These are phyloP conservation scores for Romanogobio albipinnatus DNA, from an alignment of 2,113 vertebrate genomes.

Conservation along the genomic window DNA sequence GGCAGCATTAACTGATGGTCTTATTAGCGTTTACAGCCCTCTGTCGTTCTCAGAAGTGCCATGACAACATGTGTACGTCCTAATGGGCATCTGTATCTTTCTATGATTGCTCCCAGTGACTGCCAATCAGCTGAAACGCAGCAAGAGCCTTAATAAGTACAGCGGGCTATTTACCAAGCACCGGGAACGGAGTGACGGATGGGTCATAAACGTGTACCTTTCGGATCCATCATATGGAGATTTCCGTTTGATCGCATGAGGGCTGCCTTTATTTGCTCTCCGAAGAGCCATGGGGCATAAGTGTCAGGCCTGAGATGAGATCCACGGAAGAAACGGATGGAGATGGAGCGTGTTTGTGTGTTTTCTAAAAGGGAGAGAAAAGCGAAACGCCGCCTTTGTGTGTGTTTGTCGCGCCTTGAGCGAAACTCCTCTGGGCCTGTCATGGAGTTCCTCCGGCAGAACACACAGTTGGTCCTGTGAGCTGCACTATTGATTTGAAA, in stretches of 20 bases:
- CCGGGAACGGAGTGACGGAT: constrained; percentile 36
- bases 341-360: not conserved
- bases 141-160: constrained; percentile 52
- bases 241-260: not conserved
- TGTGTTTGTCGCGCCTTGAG: constrained; percentile 78
- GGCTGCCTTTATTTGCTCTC: constrained; percentile 19
- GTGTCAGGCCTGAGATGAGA: not conserved
- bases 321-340: not conserved
- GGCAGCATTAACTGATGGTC: constrained; percentile 49
- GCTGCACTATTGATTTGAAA: constrained; percentile 86
- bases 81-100: constrained; percentile 47
- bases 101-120: constrained; percentile 43
- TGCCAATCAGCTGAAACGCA: constrained; percentile 52
- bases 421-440: constrained; percentile 80
- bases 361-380: constrained; percentile 22
- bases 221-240: constrained; percentile 39
- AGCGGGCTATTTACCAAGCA: constrained; percentile 41
- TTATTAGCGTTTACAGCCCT: constrained; percentile 56
- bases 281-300: not conserved
- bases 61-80: constrained; percentile 51
- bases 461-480: constrained; percentile 86
- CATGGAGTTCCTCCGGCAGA: constrained; percentile 83
- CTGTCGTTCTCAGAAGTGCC: constrained; percentile 49
- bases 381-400: constrained; percentile 66
- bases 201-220: constrained; percentile 34